Percentiles rank a stretch among this genome's conserved stretches.
Evolutionary conservation across 2,113 vertebrate species (phyloP).

Genomic region (Xiphophorus couchianus): DNA sequence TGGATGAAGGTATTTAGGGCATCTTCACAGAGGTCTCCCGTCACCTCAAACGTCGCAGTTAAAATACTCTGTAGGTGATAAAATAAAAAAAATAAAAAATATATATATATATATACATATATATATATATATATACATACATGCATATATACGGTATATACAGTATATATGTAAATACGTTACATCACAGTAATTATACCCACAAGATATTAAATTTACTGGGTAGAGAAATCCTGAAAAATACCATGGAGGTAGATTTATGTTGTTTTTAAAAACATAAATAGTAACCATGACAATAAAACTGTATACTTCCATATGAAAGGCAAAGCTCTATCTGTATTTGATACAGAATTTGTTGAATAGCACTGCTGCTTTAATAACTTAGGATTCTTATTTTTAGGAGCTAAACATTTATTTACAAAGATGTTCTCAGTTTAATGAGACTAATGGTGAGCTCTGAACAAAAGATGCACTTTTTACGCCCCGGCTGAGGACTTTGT

Average conservation of each 20-base stretch:
- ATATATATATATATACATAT: too few relatives aligned
- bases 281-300: not conserved
- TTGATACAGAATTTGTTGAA: not conserved
- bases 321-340: not conserved
- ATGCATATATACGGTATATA: too few relatives aligned
- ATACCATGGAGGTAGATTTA: not conserved
- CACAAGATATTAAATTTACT: too few relatives aligned
- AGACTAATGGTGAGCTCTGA: constrained; percentile 38
- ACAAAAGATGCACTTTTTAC: constrained; percentile 58
- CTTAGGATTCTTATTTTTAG: not conserved
- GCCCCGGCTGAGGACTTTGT: constrained; percentile 55
- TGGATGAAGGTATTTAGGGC: constrained; percentile 90
- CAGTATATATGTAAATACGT: too few relatives aligned
- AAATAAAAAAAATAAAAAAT: not conserved
- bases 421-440: constrained; percentile 12
- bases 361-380: not conserved
- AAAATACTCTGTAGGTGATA: constrained; percentile 83
- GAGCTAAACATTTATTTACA: constrained; percentile 1
- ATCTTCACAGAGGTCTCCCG: constrained; percentile 87
- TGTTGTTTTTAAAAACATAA: not conserved
- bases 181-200: too few relatives aligned
- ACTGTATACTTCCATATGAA: not conserved
- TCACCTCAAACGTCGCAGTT: constrained; percentile 92
- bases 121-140: too few relatives aligned
- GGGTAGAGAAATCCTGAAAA: too few relatives aligned